These are phyloP conservation scores for Castor canadensis DNA, from an alignment of 2,113 vertebrate species.

Conservation along the genomic window DNA sequence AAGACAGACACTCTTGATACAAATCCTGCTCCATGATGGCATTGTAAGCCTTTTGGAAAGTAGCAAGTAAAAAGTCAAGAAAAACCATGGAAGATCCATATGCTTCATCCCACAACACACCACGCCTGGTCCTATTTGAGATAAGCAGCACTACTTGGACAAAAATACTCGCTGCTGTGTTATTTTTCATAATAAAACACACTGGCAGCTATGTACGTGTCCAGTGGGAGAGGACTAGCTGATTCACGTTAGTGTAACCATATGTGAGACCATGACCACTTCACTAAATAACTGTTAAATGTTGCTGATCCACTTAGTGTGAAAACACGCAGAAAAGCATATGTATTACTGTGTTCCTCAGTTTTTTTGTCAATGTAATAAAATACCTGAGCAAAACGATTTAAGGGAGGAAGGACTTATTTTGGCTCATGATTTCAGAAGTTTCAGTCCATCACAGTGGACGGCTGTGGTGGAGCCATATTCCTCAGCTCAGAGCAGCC, in stretches of 20 bases:
- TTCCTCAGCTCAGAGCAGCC: no score
- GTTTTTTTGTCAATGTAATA: no score
- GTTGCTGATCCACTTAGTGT: background rate
- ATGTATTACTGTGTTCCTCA: no score
- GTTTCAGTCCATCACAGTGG: no score
- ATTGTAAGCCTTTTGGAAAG: background rate
- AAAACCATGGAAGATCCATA: background rate
- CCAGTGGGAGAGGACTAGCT: background rate
- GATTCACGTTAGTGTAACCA: background rate
- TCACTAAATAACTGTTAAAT: background rate
- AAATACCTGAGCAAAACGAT: no score
- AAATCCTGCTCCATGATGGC: accelerated
- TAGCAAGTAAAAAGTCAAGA: background rate
- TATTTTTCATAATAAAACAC: background rate
- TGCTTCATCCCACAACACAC: accelerated
- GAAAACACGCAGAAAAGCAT: background rate
- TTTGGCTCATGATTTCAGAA: no score
- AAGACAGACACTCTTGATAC: background rate
- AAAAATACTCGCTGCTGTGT: background rate
- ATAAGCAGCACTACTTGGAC: accelerated
- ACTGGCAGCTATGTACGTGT: background rate
- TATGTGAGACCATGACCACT: background rate
- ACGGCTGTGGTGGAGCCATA: background rate
- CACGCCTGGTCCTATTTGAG: background rate
- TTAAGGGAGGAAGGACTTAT: no score